Evolutionary conservation across 2,888 invertebrate genomes (phyloP).

Genomic region (Theristus sp.): DNA sequence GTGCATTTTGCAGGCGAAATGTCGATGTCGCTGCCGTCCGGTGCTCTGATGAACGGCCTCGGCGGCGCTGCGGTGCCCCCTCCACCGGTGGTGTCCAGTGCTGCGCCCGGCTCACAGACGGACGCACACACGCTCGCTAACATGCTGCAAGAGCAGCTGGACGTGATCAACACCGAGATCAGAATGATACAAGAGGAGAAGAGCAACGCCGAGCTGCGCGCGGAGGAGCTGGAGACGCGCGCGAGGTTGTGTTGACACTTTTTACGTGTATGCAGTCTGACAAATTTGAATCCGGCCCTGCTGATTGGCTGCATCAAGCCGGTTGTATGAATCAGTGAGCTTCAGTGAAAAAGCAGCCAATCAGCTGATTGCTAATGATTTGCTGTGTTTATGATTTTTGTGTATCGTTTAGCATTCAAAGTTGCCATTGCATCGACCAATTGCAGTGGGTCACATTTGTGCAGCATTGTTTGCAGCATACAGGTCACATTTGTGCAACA

Average conservation of each 20-base stretch:
- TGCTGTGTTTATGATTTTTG: too few relatives aligned
- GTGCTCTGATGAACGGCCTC: background rate
- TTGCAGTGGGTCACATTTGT: too few relatives aligned
- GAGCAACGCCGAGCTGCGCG: slow-evolving; percentile 60
- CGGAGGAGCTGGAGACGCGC: slow-evolving; percentile 87
- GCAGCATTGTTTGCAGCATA: too few relatives aligned
- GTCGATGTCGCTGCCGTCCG: background rate
- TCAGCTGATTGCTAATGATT: too few relatives aligned
- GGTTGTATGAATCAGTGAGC: too few relatives aligned
- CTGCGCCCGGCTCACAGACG: background rate
- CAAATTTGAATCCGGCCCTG: background rate
- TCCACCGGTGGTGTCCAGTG: background rate
- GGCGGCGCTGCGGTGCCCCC: background rate
- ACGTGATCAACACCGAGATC: slow-evolving; percentile 99
- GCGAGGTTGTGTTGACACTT: too few relatives aligned
- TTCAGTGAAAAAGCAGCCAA: too few relatives aligned
- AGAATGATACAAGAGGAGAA: slow-evolving; percentile 74
- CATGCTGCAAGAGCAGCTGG: slow-evolving; percentile 56
- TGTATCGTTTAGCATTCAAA: too few relatives aligned
- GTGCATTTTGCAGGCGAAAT: background rate
- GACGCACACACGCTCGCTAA: background rate
- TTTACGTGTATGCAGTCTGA: background rate
- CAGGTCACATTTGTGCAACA: too few relatives aligned
- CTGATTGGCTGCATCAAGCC: too few relatives aligned
- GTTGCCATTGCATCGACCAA: too few relatives aligned